These are phyloP conservation scores for Pipistrellus kuhlii DNA, from an alignment of 2,797 vertebrate species.

Conservation along the genomic window DNA sequence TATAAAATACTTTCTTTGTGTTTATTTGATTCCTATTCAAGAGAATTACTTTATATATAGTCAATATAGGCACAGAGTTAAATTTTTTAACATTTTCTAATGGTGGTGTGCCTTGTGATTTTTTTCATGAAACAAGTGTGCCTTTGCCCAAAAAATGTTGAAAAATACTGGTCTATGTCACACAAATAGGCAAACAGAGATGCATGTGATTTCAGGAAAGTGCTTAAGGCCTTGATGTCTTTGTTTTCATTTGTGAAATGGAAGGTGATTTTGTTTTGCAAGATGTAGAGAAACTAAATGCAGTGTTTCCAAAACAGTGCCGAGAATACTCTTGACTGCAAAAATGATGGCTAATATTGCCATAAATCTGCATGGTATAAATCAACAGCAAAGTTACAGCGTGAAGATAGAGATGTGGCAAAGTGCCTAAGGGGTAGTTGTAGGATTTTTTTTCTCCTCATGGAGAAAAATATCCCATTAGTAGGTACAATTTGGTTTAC, in stretches of 20 bases:
- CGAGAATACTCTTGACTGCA: background rate
- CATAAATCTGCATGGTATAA: background rate
- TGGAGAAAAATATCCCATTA: background rate
- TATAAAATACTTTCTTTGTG: too few species aligned
- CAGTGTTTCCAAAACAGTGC: background rate
- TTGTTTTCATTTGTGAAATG: slow-evolving; percentile 11
- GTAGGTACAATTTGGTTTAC: background rate
- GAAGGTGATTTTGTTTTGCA: background rate
- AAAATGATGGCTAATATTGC: background rate
- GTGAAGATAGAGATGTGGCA: background rate
- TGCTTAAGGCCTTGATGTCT: background rate
- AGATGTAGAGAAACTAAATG: background rate
- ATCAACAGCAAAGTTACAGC: background rate
- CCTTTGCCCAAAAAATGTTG: too few species aligned
- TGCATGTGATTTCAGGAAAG: background rate
- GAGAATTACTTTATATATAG: too few species aligned
- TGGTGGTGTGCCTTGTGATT: too few species aligned
- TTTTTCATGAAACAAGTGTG: too few species aligned
- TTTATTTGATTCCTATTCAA: too few species aligned
- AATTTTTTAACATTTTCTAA: too few species aligned
- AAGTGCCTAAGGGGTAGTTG: background rate
- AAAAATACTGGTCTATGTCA: background rate
- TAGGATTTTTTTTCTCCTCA: background rate
- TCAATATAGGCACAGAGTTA: too few species aligned
- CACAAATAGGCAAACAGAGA: background rate